These are phyloP conservation scores for Allacma fusca DNA, from an alignment of 2,888 invertebrate species.

Conservation along the genomic window DNA sequence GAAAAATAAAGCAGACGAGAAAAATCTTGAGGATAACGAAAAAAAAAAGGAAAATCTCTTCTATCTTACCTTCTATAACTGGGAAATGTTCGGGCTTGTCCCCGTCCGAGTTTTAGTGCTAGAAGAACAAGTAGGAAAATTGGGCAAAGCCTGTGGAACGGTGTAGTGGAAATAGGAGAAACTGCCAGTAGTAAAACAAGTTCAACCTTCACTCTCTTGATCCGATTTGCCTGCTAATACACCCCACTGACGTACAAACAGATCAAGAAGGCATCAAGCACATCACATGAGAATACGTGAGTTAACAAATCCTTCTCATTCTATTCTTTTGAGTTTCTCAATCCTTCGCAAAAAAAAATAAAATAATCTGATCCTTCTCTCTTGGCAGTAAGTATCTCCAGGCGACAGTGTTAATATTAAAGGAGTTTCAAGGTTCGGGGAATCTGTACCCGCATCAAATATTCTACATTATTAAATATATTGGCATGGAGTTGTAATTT, in stretches of 20 bases:
- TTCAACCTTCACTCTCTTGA: conserved; percentile 37
- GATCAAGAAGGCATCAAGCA: conserved; percentile 8
- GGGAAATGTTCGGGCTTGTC: neutral
- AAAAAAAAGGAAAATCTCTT: conserved; percentile 2
- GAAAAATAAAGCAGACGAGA: neutral
- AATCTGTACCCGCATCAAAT: no score
- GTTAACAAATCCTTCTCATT: conserved; percentile 35
- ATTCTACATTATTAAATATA: no score
- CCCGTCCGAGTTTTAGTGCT: neutral
- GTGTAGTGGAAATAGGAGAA: neutral
- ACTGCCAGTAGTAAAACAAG: conserved; percentile 14
- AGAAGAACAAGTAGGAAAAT: neutral
- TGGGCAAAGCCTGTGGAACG: conserved; percentile 8
- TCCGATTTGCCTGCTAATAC: conserved; percentile 43
- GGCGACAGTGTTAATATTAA: neutral
- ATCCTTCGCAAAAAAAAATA: neutral
- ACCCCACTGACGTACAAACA: conserved; percentile 35
- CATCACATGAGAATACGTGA: conserved; percentile 42
- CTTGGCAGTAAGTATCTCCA: neutral
- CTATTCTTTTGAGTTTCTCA: neutral
- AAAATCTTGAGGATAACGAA: conserved; percentile 12
- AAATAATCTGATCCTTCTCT: conserved; percentile 19
- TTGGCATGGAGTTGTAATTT: no score
- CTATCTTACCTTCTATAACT: neutral
- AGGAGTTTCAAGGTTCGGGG: neutral